Base-by-base conservation (phyloP, 2,113 vertebrate species). In the Chionis minor region DNA sequence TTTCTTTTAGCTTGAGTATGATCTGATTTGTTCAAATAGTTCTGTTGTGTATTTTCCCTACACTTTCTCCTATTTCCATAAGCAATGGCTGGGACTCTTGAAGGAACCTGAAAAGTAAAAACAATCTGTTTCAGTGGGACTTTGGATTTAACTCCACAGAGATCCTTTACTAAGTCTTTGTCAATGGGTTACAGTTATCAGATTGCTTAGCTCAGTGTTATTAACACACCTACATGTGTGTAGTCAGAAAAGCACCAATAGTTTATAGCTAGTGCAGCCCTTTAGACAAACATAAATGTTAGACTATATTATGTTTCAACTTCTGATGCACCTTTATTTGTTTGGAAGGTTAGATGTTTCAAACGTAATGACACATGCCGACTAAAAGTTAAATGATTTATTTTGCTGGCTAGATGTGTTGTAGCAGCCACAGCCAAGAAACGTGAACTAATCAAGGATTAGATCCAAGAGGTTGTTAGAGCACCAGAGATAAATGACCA, bases 401-500 rank as follows among this genome's bases (percentile, higher is more conserved):
- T 96, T 92, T 79, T 80, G 49, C 32, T 89, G 40, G 30, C 78
- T 81, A 20, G 14, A 58, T 62, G 51, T 75, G 26, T 63, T 92
- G 17, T 35, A 86, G 79, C 51, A 94, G 74, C 38, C 65, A 49
- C 24, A 81, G 67, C 22, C 63, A 90, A 91, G 88, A 86, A 84
- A 90, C 24, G 35, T 22, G 69, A 89, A 86, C 32, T 81, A 94
- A 92, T 83, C 52, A 70, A 86, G 56, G 45, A 66, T 94, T 91
- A 92, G 84, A 80, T 85, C 54, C 32, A 77, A 91, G 89, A 90
- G 54, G 61, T 86, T 88, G 62, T 89, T 84, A 71, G 45, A 89
- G 27, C 80, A 75, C 11, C 35, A 73, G 94, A 71, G 45, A 86
- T 73, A 95, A 96, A 94, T 79, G 84, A 44, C 67, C 63, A 62